These are phyloP conservation scores for Amazonetta brasiliensis DNA, from an alignment of 2,797 vertebrate genomes.

Conservation along the genomic window DNA sequence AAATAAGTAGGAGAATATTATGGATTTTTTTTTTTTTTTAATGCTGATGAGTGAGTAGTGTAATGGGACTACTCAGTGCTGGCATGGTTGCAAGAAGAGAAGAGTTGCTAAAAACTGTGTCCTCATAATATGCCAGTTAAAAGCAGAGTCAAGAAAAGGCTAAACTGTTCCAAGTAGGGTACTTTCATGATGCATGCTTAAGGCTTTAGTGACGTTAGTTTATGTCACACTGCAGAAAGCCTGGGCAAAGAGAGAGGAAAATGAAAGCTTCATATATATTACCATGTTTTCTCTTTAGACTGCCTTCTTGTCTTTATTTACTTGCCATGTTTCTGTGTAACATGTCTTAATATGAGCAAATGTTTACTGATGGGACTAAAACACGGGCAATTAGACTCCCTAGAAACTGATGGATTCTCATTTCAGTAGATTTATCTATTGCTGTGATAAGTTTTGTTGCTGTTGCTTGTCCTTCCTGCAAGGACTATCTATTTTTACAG, in stretches of 20 bases:
- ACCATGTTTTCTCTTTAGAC: background rate
- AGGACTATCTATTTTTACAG: background rate
- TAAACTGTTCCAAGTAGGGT: background rate
- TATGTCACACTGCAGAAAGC: background rate
- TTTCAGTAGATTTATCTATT: background rate
- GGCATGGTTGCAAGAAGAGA: background rate
- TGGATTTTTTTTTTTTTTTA: background rate
- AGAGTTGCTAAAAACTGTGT: background rate
- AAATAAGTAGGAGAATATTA: background rate
- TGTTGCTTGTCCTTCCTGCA: background rate
- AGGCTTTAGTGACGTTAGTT: background rate
- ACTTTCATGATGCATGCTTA: background rate
- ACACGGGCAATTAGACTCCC: background rate
- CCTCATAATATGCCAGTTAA: background rate
- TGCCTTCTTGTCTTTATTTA: background rate
- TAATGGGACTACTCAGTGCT: fast-evolving
- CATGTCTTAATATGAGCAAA: background rate
- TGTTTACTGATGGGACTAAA: background rate
- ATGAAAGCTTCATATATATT: background rate
- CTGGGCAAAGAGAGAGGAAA: background rate
- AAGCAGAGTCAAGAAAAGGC: background rate
- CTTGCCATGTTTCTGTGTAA: background rate
- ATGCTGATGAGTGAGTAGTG: background rate
- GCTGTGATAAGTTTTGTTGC: background rate
- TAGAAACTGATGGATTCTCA: background rate